Conservation (phyloP, 2,797 vertebrate genomes). For the Chaetodon trifasciatus region DNA sequence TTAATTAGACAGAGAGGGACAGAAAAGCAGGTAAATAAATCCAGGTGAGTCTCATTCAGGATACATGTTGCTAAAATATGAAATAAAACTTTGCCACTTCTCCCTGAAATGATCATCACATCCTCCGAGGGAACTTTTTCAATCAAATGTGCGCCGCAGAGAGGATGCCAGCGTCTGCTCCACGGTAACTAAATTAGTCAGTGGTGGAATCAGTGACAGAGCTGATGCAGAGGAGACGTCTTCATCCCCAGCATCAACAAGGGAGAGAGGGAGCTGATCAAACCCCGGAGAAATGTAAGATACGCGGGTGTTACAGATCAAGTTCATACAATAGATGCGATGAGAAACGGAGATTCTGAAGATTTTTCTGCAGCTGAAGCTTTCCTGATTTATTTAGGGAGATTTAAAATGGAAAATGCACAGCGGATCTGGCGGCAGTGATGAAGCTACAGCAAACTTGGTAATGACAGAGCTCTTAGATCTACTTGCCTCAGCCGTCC, state of each 20-base stretch:
- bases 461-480: slow-evolving; percentile 57
- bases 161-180: not conserved
- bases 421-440: slow-evolving; percentile 37
- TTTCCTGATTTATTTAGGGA: slow-evolving; percentile 52
- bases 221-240: not conserved
- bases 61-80: too few species aligned
- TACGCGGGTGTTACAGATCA: not conserved
- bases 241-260: slow-evolving; percentile 12
- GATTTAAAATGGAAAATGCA: slow-evolving; percentile 45
- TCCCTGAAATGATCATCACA: too few species aligned
- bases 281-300: slow-evolving; percentile 15
- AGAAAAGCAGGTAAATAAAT: too few species aligned
- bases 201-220: not conserved
- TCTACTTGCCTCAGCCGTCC: slow-evolving; percentile 49
- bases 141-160: not conserved
- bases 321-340: slow-evolving; percentile 28
- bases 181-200: not conserved
- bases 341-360: slow-evolving; percentile 27
- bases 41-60: too few species aligned
- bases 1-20: too few species aligned
- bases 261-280: slow-evolving; percentile 11
- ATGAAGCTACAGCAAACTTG: slow-evolving; percentile 47
- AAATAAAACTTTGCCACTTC: too few species aligned
- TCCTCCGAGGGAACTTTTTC: too few species aligned
- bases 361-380: slow-evolving; percentile 17